A percentile compares a stretch with the other conserved stretches of the same genome.
These are phyloP conservation scores for Coleophora flavipennella DNA, from an alignment of 2,888 invertebrate species.

Conservation along the genomic window DNA sequence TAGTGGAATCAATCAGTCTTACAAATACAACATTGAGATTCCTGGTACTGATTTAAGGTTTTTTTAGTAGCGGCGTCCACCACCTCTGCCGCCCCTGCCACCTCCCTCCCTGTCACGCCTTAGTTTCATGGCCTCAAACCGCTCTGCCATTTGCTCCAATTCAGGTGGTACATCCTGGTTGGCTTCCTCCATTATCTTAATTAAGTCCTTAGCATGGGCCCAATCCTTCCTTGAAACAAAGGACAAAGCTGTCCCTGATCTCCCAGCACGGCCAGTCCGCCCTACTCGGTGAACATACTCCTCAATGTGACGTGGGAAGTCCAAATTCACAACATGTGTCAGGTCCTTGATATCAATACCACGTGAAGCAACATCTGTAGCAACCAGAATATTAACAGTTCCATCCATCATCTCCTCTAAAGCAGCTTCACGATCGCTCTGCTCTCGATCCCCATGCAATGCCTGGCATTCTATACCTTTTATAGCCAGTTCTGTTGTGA, in stretches of 20 bases:
- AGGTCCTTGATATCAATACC: slow-evolving; percentile 94
- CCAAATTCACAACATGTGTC: slow-evolving; percentile 92
- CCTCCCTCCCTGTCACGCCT: slow-evolving; percentile 71
- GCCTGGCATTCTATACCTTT: slow-evolving; percentile 81
- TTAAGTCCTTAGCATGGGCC: slow-evolving; percentile 85
- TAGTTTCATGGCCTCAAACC: slow-evolving; percentile 79
- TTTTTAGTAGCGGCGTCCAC: slow-evolving; percentile 24
- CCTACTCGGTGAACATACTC: slow-evolving; percentile 98
- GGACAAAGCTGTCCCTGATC: slow-evolving; percentile 86
- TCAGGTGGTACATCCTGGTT: slow-evolving; percentile 86
- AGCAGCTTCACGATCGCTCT: slow-evolving; percentile 83
- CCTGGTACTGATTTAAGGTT: too few species aligned
- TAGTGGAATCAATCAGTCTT: too few species aligned
- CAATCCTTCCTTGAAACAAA: slow-evolving; percentile 87
- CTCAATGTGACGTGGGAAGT: slow-evolving; percentile 95
- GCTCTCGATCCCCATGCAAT: slow-evolving; percentile 93
- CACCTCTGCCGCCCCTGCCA: slow-evolving; percentile 35
- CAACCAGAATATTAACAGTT: slow-evolving; percentile 85
- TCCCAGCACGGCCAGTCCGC: slow-evolving; percentile 93
- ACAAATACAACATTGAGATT: too few species aligned
- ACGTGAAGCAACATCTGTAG: slow-evolving; percentile 95
- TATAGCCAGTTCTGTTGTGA: slow-evolving; percentile 84
- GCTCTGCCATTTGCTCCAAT: slow-evolving; percentile 81
- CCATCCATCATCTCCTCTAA: slow-evolving; percentile 87
- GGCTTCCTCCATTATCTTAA: slow-evolving; percentile 90